Percentiles rank a stretch among this genome's conserved stretches.
Conservation (phyloP, 2,888 invertebrate genomes). For the Cacoxenus indagator region DNA sequence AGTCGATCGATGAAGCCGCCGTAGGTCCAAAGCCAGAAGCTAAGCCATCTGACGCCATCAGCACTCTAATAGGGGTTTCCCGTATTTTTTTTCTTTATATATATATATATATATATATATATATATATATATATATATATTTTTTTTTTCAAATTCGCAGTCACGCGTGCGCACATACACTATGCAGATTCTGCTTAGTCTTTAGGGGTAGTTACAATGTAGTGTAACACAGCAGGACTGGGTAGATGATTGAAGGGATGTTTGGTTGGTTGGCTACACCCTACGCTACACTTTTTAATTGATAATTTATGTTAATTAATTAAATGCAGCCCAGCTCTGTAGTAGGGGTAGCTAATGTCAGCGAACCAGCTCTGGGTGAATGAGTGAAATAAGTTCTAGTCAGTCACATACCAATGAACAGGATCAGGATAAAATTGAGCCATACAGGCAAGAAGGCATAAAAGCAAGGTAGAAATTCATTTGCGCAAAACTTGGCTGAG, state of each 20-base stretch:
- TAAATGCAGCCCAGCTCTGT: conserved; percentile 28
- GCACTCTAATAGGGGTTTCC: not conserved
- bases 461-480: not conserved
- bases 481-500: not conserved
- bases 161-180: not conserved
- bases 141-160: not conserved
- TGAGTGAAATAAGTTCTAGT: not conserved
- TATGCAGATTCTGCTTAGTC: no score
- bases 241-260: not conserved
- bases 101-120: no score
- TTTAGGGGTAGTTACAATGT: no score
- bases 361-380: no score
- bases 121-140: no score
- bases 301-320: conserved; percentile 61
- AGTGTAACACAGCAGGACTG: conserved; percentile 7
- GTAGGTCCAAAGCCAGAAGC: not conserved
- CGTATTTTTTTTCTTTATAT: no score
- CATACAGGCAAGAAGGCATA: not conserved
- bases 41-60: no score
- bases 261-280: conserved; percentile 28
- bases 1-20: not conserved
- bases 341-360: no score
- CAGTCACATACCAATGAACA: not conserved
- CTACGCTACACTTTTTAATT: conserved; percentile 50
- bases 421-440: not conserved